Conservation (phyloP, 1,140 invertebrate genomes). For the Atta cephalotes region DNA sequence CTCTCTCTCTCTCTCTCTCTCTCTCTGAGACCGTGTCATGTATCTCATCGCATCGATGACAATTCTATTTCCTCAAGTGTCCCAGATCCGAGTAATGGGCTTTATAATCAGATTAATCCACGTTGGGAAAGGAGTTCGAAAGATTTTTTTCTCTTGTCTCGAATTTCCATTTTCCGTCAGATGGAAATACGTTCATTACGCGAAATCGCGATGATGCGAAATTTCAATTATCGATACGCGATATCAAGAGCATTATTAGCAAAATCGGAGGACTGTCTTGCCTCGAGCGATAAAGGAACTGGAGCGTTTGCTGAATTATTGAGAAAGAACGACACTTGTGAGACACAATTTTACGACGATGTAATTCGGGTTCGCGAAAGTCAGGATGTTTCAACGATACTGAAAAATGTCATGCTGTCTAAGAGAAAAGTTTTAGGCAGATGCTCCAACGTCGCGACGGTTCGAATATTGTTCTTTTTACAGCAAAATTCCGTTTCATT, state of each 20-base stretch:
- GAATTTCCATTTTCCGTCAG: not conserved
- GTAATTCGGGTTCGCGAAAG: not conserved
- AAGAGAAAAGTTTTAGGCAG: conserved; percentile 54
- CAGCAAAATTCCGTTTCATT: conserved; percentile 4
- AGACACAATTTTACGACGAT: conserved; percentile 16
- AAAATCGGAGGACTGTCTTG: conserved; percentile 46
- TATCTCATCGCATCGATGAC: not conserved
- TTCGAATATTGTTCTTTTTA: conserved; percentile 30
- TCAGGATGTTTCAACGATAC: conserved; percentile 3
- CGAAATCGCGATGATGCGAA: conserved; percentile 27
- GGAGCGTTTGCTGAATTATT: conserved; percentile 29
- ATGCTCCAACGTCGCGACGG: not conserved
- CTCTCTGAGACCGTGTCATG: not conserved
- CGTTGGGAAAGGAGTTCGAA: too few species aligned
- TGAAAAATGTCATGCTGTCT: conserved; percentile 45
- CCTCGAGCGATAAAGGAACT: conserved; percentile 35
- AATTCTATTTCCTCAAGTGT: conserved; percentile 5
- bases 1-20: not conserved
- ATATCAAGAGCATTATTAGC: conserved; percentile 10
- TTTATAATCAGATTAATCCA: conserved; percentile 42
- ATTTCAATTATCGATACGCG: conserved; percentile 53
- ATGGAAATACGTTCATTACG: conserved; percentile 28
- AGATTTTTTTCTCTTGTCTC: not conserved
- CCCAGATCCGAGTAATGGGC: conserved; percentile 26
- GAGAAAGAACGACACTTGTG: conserved; percentile 45